Base-by-base conservation (phyloP, 2,888 invertebrate genomes). In the Tryphoninae sp. region DNA sequence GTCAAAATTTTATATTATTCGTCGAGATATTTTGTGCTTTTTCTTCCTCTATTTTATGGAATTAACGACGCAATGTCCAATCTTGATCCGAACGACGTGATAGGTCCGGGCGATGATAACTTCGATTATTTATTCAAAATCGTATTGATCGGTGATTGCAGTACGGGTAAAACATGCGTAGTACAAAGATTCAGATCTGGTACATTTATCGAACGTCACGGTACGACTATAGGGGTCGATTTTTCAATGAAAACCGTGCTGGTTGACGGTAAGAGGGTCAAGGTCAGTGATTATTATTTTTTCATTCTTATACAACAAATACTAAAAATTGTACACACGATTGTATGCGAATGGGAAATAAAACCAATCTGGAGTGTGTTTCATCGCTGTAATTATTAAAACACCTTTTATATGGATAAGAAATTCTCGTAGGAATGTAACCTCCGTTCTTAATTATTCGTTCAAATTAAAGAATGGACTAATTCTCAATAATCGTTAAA, bases 191-290 rank as follows among this genome's bases (percentile, higher is more conserved):
- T 99, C 92, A 98, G 98, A 92, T 97, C 98, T 82, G 99, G 98
- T 81, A 98, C 97, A 87, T 99, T 97, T 91, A 96, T 98, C 85
- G 98, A 99, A 93, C 94, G 97, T 86, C 98, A 98, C 93, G 98
- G 98, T 80, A 98, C 97, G 91, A 99, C 99, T 65, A 99, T 99
- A 90, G 98, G 98, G 84, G 98, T 99, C 77, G 98, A 99, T 93
- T 99, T 99, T 93, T 98, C 98, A 82, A 99, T 98, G 98, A 98
- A 98, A 95, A 98, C 98, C 73, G 95, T 99, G 55, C 94, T 96
- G 86, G 96, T 98, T 65, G 98, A 98, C 92, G 97, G 97, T 72
- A 98, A 98, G 92, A 96, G 96, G 93, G 96, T 98, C 87, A 99
- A 99, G 96, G 98, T 98, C 93, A 91, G 87, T 83, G 69, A 11